Base-by-base conservation (phyloP, 1,140 invertebrate genomes). In the Mactra quadrangularis region DNA sequence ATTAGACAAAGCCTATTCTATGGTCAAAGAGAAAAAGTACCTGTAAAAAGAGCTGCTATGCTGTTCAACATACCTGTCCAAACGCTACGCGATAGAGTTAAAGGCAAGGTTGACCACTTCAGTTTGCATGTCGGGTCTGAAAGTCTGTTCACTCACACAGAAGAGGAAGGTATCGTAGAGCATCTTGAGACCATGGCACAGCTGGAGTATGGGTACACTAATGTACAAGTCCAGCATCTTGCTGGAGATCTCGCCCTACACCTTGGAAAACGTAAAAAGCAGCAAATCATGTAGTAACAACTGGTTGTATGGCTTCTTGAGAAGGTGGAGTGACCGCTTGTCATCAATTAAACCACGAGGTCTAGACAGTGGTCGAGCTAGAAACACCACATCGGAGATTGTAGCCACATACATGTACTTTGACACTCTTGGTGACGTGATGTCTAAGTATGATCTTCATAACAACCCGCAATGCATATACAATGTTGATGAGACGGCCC, bases 301-400 rank as follows among this genome's bases (percentile, higher is more conserved):
- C 3, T 71, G 68, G 68, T 9, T 71, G 4, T 71, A 71, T 78
- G 47, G 33, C 6, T 53, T 78, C 19, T 45, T 55, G 29, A 31
- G n/a, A 59, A 17, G 55, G 3, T 52, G 45, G 35, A 3, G 25
- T 2, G 3, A n/a, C 13, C 13, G 25, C 1, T 1, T 71, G 17
- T 3, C 45, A 53, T 19, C 7, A 1, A 3, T 71, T 11, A 71
- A 55, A 38, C 68, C 50, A 6, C 52, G 68, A 19, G 1, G 29
- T 13, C 19, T 71, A 17, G 29, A 52, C 15, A 53, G 29, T 33
- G 7, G 15, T 1, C 52, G 52, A 27, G 68, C 68, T 11, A 52
- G 53, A 33, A 6, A 1, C 19, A 31, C 68, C 11, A 53, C 68
- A 11, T 25, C 68, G 3, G 41, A 50, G 31, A 35, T 19, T 45